phyloP scores from a whole-genome alignment of 2,888 invertebrate species.

The Lymantria monacha region DNA sequence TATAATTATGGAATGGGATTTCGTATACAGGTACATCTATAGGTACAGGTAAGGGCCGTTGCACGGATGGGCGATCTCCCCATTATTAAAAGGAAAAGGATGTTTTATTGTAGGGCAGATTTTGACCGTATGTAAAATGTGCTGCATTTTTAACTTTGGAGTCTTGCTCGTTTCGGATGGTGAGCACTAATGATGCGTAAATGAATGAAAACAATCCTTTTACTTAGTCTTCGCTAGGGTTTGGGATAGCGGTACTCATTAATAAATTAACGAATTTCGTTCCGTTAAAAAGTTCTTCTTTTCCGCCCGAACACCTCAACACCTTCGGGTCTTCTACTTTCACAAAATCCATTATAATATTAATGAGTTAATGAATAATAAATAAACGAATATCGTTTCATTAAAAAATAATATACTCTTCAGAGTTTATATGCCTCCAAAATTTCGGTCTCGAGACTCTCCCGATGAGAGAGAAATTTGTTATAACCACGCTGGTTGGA shows the following conservation, averaged over 20 bases:
- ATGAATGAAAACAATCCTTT: slow-evolving; percentile 58
- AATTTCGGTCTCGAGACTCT: no score
- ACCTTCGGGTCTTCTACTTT: no score
- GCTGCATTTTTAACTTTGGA: slow-evolving; percentile 49
- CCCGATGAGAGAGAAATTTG: no score
- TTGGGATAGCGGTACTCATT: slow-evolving; percentile 10
- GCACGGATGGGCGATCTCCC: slow-evolving; percentile 76
- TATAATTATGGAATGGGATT: slow-evolving; percentile 72
- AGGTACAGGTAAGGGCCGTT: slow-evolving; percentile 63
- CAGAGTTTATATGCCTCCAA: no score
- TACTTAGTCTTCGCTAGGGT: slow-evolving; percentile 37
- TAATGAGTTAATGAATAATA: no score
- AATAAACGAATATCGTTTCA: no score
- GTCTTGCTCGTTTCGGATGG: slow-evolving; percentile 59
- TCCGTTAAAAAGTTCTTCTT: no score
- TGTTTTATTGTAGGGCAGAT: slow-evolving; percentile 55
- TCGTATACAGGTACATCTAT: slow-evolving; percentile 49
- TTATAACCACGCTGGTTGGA: no score
- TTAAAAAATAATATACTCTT: no score
- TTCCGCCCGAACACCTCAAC: no score
- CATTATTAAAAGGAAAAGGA: slow-evolving; percentile 60
- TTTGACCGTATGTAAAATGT: slow-evolving; percentile 54
- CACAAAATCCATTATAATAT: no score
- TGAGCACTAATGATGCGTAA: slow-evolving; percentile 65
- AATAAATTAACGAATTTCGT: neutral